Base-by-base conservation (phyloP, 2,113 vertebrate genomes). In the Tetraodon nigroviridis region DNA sequence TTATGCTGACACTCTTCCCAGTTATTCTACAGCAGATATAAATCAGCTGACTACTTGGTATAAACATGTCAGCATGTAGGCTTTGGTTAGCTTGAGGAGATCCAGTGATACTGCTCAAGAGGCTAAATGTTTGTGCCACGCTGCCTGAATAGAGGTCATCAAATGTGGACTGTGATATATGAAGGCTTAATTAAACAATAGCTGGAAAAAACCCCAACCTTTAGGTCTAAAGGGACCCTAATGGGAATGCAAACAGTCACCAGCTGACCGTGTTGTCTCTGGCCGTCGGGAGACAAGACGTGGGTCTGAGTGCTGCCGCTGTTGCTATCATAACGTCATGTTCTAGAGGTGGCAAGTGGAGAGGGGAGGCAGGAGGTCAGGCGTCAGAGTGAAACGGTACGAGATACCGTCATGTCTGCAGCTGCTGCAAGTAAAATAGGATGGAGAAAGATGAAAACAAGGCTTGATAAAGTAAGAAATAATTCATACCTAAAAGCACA, bases 341-440 rank as follows among this genome's bases (percentile, higher is more conserved):
- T 77, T 75, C 70, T 66, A 7, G 64, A 67, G 71, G 60, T 32
- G 41, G 72, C 52, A 27, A 50, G 57, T 20, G 37, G 61, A 62
- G 54, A 46, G 67, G 22, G 50, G 64, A 72, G 72, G 54, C 71
- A 51, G 68, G 65, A 73, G 79, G 81, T 84, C 83, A 85, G 83
- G 85, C 73, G 79, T 85, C 77, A 77, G 27, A 66, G 68, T 59
- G 80, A 63, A 57, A 69, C 1, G 20, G 59, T 15, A 29, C 11
- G 49, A 66, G 77, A 76, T 82, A 80, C 78, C 67, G 80, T 87
- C 81, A 87, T 81, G 81, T 87, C 85, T 87, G 75, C 85, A 76
- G 78, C 73, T 81, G 75, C 75, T 58, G 70, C 42, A 59, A 51
- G 63, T 61, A 48, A 16, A 75, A 40, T 73, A 63, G 17, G 61